Conservation (phyloP, 1,140 invertebrate genomes). For the Cephus cinctus region DNA sequence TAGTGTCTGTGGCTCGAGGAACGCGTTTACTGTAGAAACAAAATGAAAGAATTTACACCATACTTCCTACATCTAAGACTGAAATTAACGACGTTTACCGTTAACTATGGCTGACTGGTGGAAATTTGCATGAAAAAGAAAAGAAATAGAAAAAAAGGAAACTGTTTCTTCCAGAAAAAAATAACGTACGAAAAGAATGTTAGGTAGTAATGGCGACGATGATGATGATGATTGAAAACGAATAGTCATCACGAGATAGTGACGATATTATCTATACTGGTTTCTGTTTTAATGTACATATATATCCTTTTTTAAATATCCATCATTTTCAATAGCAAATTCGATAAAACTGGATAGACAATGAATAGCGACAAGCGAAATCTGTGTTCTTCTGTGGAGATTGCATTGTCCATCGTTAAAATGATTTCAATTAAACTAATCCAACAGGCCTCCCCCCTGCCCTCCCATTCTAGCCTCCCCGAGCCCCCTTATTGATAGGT, state of each 20-base stretch:
- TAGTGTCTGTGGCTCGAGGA: too few species aligned
- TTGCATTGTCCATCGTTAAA: constrained; percentile 5
- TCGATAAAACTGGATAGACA: too few species aligned
- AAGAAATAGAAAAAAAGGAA: constrained; percentile 16
- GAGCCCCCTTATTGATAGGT: not conserved
- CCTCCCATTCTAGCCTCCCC: too few species aligned
- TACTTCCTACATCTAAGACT: constrained; percentile 39
- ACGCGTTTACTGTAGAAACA: too few species aligned
- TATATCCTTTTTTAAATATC: too few species aligned
- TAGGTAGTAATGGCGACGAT: not conserved
- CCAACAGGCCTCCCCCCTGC: too few species aligned
- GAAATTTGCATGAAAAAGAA: too few species aligned
- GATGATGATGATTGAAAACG: not conserved
- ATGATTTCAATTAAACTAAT: not conserved
- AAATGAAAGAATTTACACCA: too few species aligned
- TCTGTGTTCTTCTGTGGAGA: constrained; percentile 15
- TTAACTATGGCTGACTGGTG: too few species aligned
- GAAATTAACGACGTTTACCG: constrained; percentile 35
- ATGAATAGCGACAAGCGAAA: not conserved
- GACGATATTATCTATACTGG: not conserved
- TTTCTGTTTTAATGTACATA: too few species aligned
- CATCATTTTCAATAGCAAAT: not conserved
- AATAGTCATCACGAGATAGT: not conserved
- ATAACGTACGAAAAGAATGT: too few species aligned
- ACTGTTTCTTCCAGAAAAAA: constrained; percentile 15